Evolutionary conservation across 2,113 vertebrate genomes (phyloP).

Genomic region (Tetrax tetrax): DNA sequence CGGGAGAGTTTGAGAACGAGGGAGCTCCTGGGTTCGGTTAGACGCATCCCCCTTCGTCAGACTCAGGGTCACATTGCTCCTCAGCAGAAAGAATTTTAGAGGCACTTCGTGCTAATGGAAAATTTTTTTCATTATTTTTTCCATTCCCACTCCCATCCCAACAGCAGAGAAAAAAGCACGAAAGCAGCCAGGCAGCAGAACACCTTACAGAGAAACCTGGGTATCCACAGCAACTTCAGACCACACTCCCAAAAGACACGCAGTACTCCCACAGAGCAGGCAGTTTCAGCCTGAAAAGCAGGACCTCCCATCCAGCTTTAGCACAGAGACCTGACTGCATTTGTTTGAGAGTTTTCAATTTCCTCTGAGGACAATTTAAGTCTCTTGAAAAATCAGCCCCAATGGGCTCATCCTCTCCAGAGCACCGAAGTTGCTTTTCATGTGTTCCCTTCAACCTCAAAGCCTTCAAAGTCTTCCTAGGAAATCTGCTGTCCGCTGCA

Average conservation of each 20-base stretch:
- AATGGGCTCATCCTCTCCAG: not conserved
- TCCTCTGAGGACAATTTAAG: not conserved
- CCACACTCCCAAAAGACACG: fast-evolving
- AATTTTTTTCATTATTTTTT: not conserved
- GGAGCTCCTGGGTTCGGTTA: not conserved
- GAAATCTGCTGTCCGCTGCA: not conserved
- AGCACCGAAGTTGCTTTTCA: not conserved
- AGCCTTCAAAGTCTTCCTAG: not conserved
- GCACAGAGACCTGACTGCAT: not conserved
- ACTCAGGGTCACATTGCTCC: not conserved
- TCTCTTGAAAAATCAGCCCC: not conserved
- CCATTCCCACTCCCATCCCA: not conserved
- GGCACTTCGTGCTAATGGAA: not conserved
- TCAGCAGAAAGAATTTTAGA: not conserved
- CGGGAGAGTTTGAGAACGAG: not conserved
- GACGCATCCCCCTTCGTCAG: not conserved
- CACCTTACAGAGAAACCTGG: not conserved
- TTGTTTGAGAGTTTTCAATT: not conserved
- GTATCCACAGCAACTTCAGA: not conserved
- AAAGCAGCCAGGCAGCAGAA: not conserved
- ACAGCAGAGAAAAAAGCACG: not conserved
- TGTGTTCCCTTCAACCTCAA: not conserved
- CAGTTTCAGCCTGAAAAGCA: not conserved
- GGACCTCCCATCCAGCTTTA: not conserved
- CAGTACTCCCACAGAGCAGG: not conserved